Conservation (phyloP, 2,888 invertebrate species). For the Sphaerophoria taeniata region DNA sequence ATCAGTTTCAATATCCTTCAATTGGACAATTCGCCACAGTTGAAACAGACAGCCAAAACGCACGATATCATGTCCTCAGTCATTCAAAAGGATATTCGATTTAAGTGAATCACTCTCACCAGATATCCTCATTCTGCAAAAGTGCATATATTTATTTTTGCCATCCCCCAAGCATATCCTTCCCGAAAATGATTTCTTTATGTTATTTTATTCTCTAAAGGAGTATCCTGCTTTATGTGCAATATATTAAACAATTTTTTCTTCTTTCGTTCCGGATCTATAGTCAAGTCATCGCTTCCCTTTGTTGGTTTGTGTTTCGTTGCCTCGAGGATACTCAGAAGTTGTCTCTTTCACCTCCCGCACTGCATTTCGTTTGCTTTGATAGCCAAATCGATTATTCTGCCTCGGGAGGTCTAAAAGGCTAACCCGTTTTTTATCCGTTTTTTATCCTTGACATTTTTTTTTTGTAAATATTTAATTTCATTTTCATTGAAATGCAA, state of each 20-base stretch:
- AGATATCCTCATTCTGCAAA: constrained; percentile 51
- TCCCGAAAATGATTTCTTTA: constrained; percentile 44
- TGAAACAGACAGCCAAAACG: constrained; percentile 16
- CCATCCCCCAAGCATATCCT: constrained; percentile 55
- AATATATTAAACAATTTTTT: constrained; percentile 56
- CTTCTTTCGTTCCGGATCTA: background rate
- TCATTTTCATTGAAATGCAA: constrained; percentile 66
- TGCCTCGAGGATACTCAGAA: constrained; percentile 48
- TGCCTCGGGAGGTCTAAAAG: constrained; percentile 22
- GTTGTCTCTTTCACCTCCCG: constrained; percentile 21
- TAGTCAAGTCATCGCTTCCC: constrained; percentile 30
- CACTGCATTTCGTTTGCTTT: constrained; percentile 24
- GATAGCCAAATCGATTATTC: constrained; percentile 54
- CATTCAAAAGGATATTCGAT: constrained; percentile 44
- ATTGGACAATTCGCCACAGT: constrained; percentile 46
- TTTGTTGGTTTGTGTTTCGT: constrained; percentile 28
- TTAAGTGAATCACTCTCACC: constrained; percentile 59
- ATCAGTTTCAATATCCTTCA: constrained; percentile 23
- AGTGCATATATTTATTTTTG: constrained; percentile 29
- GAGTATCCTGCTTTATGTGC: constrained; percentile 49
- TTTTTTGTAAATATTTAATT: constrained; percentile 1
- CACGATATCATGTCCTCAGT: background rate
- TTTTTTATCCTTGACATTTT: constrained; percentile 42
- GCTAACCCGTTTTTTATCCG: constrained; percentile 14
- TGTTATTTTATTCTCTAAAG: background rate